phyloP scores from a whole-genome alignment of 2,113 vertebrate species.

The human (Homo sapiens) region GRCh38 chr1:35511001-35511500 shows the following conservation, averaged over 20 bases:
- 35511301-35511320: background rate
- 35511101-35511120: background rate
- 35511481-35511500: too few relatives aligned
- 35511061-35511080: conserved; percentile 46
- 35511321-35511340: background rate
- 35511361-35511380: conserved; percentile 18
- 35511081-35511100: background rate
- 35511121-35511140: background rate
- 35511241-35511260: conserved; percentile 31
- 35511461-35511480: too few relatives aligned
- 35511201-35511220: background rate
- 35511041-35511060: background rate
- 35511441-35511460: too few relatives aligned
- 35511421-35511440: conserved; percentile 38
- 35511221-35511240: background rate
- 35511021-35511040: background rate
- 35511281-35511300: background rate
- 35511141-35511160: background rate
- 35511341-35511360: conserved; percentile 23
- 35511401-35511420: conserved; percentile 28
- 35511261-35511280: background rate
- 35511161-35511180: conserved; percentile 18
- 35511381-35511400: conserved; percentile 16
- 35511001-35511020: background rate
- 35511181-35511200: background rate